Conservation (phyloP, 2,888 invertebrate species). For the Drosophila limbata region DNA sequence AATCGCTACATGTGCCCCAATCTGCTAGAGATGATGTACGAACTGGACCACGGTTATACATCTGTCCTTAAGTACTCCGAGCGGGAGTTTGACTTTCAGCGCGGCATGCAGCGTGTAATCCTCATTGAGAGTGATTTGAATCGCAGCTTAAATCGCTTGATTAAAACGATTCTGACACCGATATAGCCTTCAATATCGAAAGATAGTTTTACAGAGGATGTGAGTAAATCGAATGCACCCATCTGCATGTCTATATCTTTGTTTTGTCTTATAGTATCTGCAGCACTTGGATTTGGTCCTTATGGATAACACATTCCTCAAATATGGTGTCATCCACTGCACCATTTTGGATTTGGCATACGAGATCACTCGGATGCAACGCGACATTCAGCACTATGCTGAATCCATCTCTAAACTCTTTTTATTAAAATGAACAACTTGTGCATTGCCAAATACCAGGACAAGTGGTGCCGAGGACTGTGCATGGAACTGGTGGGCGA, state of each 20-base stretch:
- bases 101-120: slow-evolving; percentile 67
- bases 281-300: slow-evolving; percentile 71
- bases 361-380: slow-evolving; percentile 77
- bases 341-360: slow-evolving; percentile 71
- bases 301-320: slow-evolving; percentile 81
- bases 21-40: slow-evolving; percentile 59
- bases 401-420: slow-evolving; percentile 37
- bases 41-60: slow-evolving; percentile 35
- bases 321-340: slow-evolving; percentile 78
- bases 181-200: slow-evolving; percentile 57
- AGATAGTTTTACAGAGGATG: slow-evolving; percentile 62
- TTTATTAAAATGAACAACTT: slow-evolving; percentile 70
- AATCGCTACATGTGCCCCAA: slow-evolving; percentile 73
- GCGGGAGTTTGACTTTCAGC: slow-evolving; percentile 57
- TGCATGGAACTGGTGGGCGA: slow-evolving; percentile 83
- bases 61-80: slow-evolving; percentile 72
- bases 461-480: slow-evolving; percentile 83
- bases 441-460: too few species aligned
- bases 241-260: background rate
- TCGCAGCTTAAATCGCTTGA: slow-evolving; percentile 75
- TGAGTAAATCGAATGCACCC: slow-evolving; percentile 45
- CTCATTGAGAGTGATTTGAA: slow-evolving; percentile 71
- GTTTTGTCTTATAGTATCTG: slow-evolving; percentile 61
- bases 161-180: slow-evolving; percentile 66
- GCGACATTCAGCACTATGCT: slow-evolving; percentile 76